phyloP scores from a whole-genome alignment of 2,113 vertebrate genomes.

The Eurypyga helias region DNA sequence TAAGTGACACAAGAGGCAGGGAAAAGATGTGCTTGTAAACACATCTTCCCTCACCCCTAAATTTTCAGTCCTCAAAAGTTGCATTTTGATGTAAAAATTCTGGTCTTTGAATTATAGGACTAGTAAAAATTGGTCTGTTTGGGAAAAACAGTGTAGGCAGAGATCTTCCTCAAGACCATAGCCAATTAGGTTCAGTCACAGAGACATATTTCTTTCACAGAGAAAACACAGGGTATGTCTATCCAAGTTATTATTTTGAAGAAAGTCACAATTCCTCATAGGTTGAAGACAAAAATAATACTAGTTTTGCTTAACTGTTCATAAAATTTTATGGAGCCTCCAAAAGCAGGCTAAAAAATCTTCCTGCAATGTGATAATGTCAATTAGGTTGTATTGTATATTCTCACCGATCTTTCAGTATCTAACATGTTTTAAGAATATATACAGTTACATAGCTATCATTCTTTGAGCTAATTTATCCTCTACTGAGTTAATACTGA shows the following conservation, averaged over 20 bases:
- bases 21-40: not conserved
- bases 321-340: not conserved
- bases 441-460: not conserved
- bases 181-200: not conserved
- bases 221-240: not conserved
- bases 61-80: not conserved
- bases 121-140: not conserved
- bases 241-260: not conserved
- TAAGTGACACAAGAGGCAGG: not conserved
- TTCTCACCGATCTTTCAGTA: not conserved
- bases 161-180: not conserved
- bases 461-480: not conserved
- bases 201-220: not conserved
- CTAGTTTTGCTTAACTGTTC: not conserved
- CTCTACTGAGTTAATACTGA: not conserved
- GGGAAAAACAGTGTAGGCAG: not conserved
- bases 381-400: not conserved
- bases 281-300: not conserved
- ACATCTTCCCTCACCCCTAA: not conserved
- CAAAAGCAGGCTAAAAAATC: not conserved
- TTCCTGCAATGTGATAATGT: not conserved
- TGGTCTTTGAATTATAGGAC: not conserved
- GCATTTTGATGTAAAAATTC: not conserved
- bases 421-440: not conserved
- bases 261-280: not conserved